A percentile compares a stretch with the other conserved stretches of the same genome.
phyloP scores from a whole-genome alignment of 2,113 vertebrate genomes.

The Delphinapterus leucas region DNA sequence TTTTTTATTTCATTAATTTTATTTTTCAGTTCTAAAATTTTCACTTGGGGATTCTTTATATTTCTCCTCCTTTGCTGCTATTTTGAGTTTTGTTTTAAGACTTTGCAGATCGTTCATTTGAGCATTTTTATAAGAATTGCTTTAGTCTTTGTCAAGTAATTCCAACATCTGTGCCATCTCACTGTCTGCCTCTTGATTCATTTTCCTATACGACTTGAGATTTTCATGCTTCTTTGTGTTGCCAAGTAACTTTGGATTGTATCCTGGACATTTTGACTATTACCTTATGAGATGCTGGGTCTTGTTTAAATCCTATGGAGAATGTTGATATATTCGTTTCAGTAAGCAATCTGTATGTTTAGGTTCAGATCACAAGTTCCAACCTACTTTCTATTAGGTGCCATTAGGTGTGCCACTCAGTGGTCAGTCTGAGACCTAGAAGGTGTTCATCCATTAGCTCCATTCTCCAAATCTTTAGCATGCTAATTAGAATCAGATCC shows the following conservation, averaged over 20 bases:
- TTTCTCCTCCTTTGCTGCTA: background rate
- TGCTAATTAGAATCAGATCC: background rate
- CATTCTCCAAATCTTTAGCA: background rate
- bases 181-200: background rate
- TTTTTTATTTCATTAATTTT: background rate
- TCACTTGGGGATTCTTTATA: background rate
- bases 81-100: background rate
- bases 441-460: background rate
- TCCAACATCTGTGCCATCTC: background rate
- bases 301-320: background rate
- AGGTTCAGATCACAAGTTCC: background rate
- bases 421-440: background rate
- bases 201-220: background rate
- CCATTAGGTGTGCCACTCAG: background rate
- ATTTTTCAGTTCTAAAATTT: constrained; percentile 18
- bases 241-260: constrained; percentile 11
- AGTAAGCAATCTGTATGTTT: background rate
- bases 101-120: background rate
- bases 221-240: constrained; percentile 2
- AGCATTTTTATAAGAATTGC: background rate
- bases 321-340: background rate
- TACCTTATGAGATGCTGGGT: background rate
- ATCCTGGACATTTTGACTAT: background rate
- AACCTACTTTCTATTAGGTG: background rate
- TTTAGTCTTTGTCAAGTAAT: constrained; percentile 20